Evolutionary conservation across 1,140 invertebrate genomes (phyloP).

Genomic region (Galleria mellonella): DNA sequence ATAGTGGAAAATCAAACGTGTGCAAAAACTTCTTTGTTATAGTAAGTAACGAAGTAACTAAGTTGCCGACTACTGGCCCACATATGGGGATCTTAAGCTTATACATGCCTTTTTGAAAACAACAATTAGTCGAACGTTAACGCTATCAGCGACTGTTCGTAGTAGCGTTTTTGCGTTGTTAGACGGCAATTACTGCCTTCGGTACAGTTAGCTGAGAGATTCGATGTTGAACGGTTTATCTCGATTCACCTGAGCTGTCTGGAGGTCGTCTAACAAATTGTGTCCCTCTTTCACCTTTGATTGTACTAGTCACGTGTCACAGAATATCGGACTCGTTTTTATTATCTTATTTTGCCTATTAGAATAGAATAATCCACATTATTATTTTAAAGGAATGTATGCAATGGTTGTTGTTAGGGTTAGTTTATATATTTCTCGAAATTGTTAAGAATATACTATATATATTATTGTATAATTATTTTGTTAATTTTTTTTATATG

Average conservation of each 20-base stretch:
- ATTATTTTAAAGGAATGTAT: too few species aligned
- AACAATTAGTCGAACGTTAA: slow-evolving; percentile 12
- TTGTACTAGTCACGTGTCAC: too few species aligned
- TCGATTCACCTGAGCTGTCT: slow-evolving; percentile 46
- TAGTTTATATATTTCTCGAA: too few species aligned
- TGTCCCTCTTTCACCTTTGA: too few species aligned
- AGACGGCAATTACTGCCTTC: slow-evolving; percentile 32
- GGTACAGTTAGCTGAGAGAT: slow-evolving; percentile 5
- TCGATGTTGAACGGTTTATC: slow-evolving; percentile 22
- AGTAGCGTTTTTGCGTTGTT: slow-evolving; percentile 28
- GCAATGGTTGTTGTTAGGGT: too few species aligned
- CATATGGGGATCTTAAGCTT: slow-evolving; percentile 6
- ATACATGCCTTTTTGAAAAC: slow-evolving; percentile 42
- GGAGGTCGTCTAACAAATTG: slow-evolving; percentile 29
- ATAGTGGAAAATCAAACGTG: slow-evolving; percentile 53
- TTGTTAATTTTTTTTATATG: too few species aligned
- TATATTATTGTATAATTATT: too few species aligned
- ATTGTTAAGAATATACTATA: too few species aligned
- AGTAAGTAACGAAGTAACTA: slow-evolving; percentile 41
- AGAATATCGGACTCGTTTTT: too few species aligned
- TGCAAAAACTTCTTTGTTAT: slow-evolving; percentile 30
- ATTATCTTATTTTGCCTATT: too few species aligned
- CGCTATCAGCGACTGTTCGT: slow-evolving; percentile 14
- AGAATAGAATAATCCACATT: too few species aligned
- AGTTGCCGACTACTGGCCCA: not conserved